Base-by-base conservation (phyloP, 2,797 vertebrate species). In the Falco biarmicus region DNA sequence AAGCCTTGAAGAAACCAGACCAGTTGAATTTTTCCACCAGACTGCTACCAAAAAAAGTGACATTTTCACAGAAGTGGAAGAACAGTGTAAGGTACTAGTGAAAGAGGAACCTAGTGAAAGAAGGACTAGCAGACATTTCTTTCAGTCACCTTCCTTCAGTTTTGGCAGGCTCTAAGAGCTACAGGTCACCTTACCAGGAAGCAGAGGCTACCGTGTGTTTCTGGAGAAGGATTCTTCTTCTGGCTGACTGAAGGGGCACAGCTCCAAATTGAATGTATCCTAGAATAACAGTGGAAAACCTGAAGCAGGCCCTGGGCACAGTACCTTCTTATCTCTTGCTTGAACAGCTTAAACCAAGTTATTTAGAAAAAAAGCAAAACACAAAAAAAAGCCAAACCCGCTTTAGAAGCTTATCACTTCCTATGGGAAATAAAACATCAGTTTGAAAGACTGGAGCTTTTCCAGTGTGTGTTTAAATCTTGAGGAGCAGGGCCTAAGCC, bases 281-380 rank as follows among this genome's bases (percentile, higher is more conserved):
- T 60, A 69, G 61, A 61, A 13, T 5, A 91, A 85, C 6, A 28
- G 15, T 6, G 10, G 21, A 13, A 31, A 56, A 85, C 60, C 2
- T 15, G n/a, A 64, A 12, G n/a, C 25, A 77, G n/a, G 13, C 8
- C 7, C 12, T n/a, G 8, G 31, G 18, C 13, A 51, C 0, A 0
- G 11, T 41, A 79, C 54, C 13, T 41, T 61, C 25, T 53, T 25
- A 31, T 20, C 34, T 25, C 21, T 29, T 77, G 83, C 59, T 20
- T 26, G 11, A 69, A 47, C 29, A 63, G 15, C 6, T 84, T 85
- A 64, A 85, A 74, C 4, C 17, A 6, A 51, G 24, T 64, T 86
- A 57, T 19, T 84, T 26, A 21, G 24, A 1, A 34, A 39, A 47
- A 47, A 50, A 43, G 43, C 43, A 43, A 43, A 43, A 43, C 14